Percentiles rank a stretch among this genome's conserved stretches.
These are phyloP conservation scores for Spodoptera exigua DNA, from an alignment of 2,888 invertebrate genomes.

Conservation along the genomic window DNA sequence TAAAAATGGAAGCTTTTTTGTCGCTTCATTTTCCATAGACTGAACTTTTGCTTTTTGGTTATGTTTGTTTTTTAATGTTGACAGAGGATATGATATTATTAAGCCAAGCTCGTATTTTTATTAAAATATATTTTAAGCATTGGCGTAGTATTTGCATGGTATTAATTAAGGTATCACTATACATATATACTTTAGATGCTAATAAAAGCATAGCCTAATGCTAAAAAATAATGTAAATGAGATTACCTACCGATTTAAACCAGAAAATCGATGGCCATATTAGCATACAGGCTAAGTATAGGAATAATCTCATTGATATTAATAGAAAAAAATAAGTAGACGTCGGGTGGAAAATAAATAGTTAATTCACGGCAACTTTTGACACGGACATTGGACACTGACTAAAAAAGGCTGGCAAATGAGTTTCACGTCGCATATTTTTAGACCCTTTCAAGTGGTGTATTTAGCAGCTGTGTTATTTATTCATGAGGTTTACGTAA, in stretches of 20 bases:
- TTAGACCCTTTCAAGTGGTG: constrained; percentile 30
- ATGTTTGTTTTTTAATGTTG: constrained; percentile 15
- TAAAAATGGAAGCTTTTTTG: constrained; percentile 42
- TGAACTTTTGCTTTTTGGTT: constrained; percentile 14
- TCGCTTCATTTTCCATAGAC: constrained; percentile 36
- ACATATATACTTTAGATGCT: no score
- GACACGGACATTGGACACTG: constrained; percentile 13
- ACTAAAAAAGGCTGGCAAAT: constrained; percentile 23
- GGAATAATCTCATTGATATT: no score
- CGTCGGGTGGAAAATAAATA: background rate
- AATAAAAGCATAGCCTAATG: no score
- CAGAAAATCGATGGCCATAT: no score
- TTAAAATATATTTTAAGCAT: no score
- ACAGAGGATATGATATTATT: background rate
- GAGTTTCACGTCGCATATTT: constrained; percentile 33
- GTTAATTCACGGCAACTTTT: constrained; percentile 13
- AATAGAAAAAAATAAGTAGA: no score
- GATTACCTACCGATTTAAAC: no score
- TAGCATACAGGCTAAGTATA: no score
- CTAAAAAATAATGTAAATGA: no score
- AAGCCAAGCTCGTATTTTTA: no score
- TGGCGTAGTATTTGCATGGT: no score
- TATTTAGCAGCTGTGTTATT: constrained; percentile 47
- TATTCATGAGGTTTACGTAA: constrained; percentile 55
- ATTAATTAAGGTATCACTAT: no score